These are phyloP conservation scores for Glyphotaelius pellucidus DNA, from an alignment of 2,888 invertebrate species.

Conservation along the genomic window DNA sequence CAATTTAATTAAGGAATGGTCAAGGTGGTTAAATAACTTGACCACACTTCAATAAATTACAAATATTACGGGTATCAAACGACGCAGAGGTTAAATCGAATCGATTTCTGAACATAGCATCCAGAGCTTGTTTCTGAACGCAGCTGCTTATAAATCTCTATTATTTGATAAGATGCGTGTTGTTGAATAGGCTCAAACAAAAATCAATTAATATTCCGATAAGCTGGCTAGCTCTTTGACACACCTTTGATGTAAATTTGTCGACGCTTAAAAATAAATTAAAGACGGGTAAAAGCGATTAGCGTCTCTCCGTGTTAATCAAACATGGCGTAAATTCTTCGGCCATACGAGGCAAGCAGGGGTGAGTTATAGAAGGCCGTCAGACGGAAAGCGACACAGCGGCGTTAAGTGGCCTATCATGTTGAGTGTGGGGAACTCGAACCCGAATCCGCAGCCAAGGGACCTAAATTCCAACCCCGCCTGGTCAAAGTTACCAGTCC, in stretches of 20 bases:
- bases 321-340: conserved; percentile 36
- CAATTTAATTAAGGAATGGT: too few relatives aligned
- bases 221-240: neutral
- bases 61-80: neutral
- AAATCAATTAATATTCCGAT: conserved; percentile 32
- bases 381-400: conserved; percentile 70
- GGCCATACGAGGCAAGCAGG: conserved; percentile 24
- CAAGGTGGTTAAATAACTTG: neutral
- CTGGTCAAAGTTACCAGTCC: neutral
- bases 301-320: conserved; percentile 30
- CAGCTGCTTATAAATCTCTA: conserved; percentile 22
- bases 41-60: neutral
- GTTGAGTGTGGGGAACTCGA: conserved; percentile 76
- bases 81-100: neutral
- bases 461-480: conserved; percentile 58
- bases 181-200: neutral
- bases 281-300: conserved; percentile 5
- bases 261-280: conserved; percentile 2
- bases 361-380: conserved; percentile 50
- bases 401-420: conserved; percentile 77
- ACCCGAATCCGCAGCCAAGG: conserved; percentile 72
- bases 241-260: conserved; percentile 9
- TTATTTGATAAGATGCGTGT: conserved; percentile 29
- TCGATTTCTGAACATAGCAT: neutral
- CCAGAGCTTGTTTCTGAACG: neutral